A percentile compares a stretch with the other conserved stretches of the same genome.
phyloP scores from a whole-genome alignment of 2,797 vertebrate genomes.

The Xenops minutus region DNA sequence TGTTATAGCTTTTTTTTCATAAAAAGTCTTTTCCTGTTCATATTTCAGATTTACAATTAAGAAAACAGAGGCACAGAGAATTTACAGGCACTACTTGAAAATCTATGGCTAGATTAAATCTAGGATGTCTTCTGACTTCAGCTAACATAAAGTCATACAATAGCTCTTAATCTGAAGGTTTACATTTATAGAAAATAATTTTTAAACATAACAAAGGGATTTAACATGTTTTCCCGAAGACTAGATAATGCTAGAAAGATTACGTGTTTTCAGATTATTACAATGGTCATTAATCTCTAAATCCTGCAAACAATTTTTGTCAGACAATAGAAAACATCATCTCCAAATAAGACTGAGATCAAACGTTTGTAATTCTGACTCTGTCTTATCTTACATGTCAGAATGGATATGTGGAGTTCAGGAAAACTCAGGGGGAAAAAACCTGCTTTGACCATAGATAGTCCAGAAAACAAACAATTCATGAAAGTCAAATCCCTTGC shows the following conservation, averaged over 20 bases:
- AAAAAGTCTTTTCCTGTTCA: background rate
- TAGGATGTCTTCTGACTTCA: background rate
- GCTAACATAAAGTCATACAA: background rate
- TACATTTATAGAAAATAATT: background rate
- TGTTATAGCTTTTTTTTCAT: background rate
- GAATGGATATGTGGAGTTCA: background rate
- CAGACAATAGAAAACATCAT: background rate
- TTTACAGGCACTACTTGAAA: background rate
- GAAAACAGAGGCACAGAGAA: background rate
- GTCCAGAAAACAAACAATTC: background rate
- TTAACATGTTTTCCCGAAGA: background rate
- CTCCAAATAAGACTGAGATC: background rate
- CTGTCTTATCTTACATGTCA: background rate
- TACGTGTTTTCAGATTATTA: background rate
- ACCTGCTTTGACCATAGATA: rapidly evolving
- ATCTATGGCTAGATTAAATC: background rate
- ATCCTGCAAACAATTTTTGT: background rate
- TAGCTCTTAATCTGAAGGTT: background rate
- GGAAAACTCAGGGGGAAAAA: background rate
- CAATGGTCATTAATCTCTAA: background rate
- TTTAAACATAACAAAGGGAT: background rate
- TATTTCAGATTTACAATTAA: background rate
- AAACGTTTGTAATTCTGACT: background rate
- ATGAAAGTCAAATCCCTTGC: background rate
- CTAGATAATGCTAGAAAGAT: background rate